phyloP scores from a whole-genome alignment of 2,113 vertebrate species.

The Lynx canadensis region DNA sequence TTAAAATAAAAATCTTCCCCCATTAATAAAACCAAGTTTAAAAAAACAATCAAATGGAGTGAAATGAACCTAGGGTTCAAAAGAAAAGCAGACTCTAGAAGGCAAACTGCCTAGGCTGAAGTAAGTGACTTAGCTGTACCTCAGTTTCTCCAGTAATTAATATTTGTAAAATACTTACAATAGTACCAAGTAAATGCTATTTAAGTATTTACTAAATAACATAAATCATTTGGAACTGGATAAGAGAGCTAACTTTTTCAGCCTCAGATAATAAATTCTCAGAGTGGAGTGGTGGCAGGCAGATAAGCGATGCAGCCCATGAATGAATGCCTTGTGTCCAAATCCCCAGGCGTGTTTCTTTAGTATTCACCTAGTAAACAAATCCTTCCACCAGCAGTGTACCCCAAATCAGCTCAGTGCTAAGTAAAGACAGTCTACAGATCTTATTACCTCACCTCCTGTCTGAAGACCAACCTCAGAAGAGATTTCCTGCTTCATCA shows the following conservation, averaged over 20 bases:
- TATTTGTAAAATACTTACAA: constrained; percentile 50
- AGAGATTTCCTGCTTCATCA: constrained; percentile 66
- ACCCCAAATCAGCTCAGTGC: constrained; percentile 11
- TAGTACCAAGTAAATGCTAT: background rate
- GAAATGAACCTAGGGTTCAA: constrained; percentile 18
- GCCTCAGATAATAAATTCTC: constrained; percentile 41
- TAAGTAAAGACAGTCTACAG: constrained; percentile 31
- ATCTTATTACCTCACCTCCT: constrained; percentile 51
- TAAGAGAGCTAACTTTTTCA: constrained; percentile 22
- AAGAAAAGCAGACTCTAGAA: constrained; percentile 37
- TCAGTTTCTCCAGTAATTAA: constrained; percentile 25
- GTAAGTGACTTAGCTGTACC: background rate
- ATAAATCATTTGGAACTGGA: background rate
- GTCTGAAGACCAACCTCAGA: constrained; percentile 46
- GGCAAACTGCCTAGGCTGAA: background rate
- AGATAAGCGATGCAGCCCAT: constrained; percentile 4
- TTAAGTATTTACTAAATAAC: background rate
- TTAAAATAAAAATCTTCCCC: background rate
- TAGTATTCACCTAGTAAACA: constrained; percentile 7
- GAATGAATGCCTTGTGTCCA: background rate
- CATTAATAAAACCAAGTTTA: constrained; percentile 9
- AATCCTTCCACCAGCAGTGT: background rate
- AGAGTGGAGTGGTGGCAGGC: background rate
- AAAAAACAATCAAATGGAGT: background rate
- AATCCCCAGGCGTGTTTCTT: background rate